Evolutionary conservation across 2,888 invertebrate species (phyloP).

Genomic region (Hemistola chrysoprasaria): DNA sequence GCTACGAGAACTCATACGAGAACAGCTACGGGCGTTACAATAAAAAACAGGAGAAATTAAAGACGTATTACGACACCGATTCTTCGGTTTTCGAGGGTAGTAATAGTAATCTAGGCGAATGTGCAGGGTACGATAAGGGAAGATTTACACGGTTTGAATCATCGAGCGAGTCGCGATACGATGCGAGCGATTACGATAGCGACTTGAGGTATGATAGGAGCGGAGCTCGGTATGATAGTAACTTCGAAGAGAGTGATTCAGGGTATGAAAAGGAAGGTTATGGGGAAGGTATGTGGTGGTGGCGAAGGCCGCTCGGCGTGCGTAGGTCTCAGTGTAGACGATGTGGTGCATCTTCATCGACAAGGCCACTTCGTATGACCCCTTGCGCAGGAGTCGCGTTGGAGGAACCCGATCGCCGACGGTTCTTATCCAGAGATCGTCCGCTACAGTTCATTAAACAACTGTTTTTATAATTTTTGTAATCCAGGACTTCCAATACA

Average conservation of each 20-base stretch:
- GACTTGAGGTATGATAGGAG: slow-evolving; percentile 17
- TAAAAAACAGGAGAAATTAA: slow-evolving; percentile 26
- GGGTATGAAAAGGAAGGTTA: slow-evolving; percentile 45
- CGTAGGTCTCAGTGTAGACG: slow-evolving; percentile 54
- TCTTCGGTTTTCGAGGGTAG: slow-evolving; percentile 25
- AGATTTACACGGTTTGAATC: slow-evolving; percentile 15
- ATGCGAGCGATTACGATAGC: slow-evolving; percentile 11
- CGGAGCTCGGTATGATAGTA: slow-evolving; percentile 20
- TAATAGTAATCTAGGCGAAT: slow-evolving; percentile 22
- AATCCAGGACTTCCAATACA: no score
- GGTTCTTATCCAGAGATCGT: slow-evolving; percentile 50
- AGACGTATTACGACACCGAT: slow-evolving; percentile 22
- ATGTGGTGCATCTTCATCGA: slow-evolving; percentile 62
- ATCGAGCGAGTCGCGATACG: slow-evolving; percentile 22
- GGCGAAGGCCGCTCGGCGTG: slow-evolving; percentile 51
- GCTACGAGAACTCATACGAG: slow-evolving; percentile 22
- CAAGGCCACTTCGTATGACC: slow-evolving; percentile 61
- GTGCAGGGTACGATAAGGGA: slow-evolving; percentile 29
- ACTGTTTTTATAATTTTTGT: slow-evolving; percentile 48
- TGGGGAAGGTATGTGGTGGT: slow-evolving; percentile 56
- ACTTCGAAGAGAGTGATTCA: slow-evolving; percentile 41
- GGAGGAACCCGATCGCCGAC: slow-evolving; percentile 41
- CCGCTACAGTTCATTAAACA: slow-evolving; percentile 68
- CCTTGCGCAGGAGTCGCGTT: slow-evolving; percentile 52
- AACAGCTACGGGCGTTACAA: slow-evolving; percentile 21